A percentile compares a stretch with the other conserved stretches of the same genome.
Conservation (phyloP, 1,140 invertebrate genomes). For the Orchestia grillus region DNA sequence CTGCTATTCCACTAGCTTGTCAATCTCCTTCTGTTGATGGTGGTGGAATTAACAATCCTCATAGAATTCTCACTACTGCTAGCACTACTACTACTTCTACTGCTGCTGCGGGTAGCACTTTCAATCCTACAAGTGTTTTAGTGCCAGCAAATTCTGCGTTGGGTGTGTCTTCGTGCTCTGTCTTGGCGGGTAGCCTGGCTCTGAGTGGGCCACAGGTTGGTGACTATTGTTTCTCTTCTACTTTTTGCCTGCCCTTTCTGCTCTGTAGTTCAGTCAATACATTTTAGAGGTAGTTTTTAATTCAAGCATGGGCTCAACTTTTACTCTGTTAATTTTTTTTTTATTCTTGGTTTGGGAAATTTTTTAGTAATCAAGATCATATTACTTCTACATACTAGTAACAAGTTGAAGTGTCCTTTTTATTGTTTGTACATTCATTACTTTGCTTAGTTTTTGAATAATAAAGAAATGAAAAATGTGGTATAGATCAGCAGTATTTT, state of each 20-base stretch:
- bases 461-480: no score
- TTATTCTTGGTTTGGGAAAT: neutral
- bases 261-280: neutral
- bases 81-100: neutral
- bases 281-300: neutral
- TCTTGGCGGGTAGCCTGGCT: slow-evolving; percentile 38
- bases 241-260: neutral
- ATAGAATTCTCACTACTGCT: slow-evolving; percentile 20
- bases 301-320: neutral
- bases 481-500: no score
- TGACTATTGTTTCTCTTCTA: slow-evolving; percentile 1
- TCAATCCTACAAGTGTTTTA: slow-evolving; percentile 27
- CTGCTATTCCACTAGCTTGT: slow-evolving; percentile 18
- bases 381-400: neutral
- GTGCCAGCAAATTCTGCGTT: slow-evolving; percentile 28
- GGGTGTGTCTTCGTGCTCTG: slow-evolving; percentile 42
- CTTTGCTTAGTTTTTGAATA: neutral
- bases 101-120: slow-evolving; percentile 47
- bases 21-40: neutral
- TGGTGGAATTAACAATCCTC: slow-evolving; percentile 3
- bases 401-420: neutral
- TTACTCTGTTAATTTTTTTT: neutral
- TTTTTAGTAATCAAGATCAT: neutral
- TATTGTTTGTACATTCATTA: neutral
- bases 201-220: slow-evolving; percentile 35